A percentile compares a stretch with the other conserved stretches of the same genome.
These are phyloP conservation scores for Campoletis raptor DNA, from an alignment of 2,888 invertebrate genomes.

Conservation along the genomic window DNA sequence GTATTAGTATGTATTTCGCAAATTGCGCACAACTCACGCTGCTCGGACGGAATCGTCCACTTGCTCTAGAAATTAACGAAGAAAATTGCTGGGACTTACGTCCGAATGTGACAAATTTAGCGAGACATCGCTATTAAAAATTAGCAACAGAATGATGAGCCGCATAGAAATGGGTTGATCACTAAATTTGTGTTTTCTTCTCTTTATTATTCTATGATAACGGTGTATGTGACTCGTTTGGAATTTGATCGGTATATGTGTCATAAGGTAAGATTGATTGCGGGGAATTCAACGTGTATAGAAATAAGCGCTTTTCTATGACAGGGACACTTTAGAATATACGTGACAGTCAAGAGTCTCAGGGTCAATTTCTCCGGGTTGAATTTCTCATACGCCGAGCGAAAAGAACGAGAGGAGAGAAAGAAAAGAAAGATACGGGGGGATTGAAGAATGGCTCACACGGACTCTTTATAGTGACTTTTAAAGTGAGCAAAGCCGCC, in stretches of 20 bases:
- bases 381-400: constrained; percentile 37
- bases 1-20: constrained; percentile 41
- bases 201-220: too few relatives aligned
- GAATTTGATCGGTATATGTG: constrained; percentile 14
- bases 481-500: constrained; percentile 58
- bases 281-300: constrained; percentile 31
- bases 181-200: neutral
- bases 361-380: constrained; percentile 56
- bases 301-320: constrained; percentile 18
- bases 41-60: constrained; percentile 24
- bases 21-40: constrained; percentile 24
- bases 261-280: constrained; percentile 21
- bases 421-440: constrained; percentile 7
- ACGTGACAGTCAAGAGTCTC: constrained; percentile 47
- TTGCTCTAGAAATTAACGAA: constrained; percentile 46
- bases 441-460: constrained; percentile 22
- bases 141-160: constrained; percentile 11
- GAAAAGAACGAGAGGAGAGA: constrained; percentile 16
- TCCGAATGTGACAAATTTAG: constrained; percentile 28
- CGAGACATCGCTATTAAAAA: constrained; percentile 14
- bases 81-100: constrained; percentile 3
- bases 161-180: neutral
- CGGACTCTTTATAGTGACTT: constrained; percentile 45
- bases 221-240: neutral
- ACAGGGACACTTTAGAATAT: constrained; percentile 2